Conservation (phyloP, 2,113 vertebrate genomes). For the Cettia cetti region DNA sequence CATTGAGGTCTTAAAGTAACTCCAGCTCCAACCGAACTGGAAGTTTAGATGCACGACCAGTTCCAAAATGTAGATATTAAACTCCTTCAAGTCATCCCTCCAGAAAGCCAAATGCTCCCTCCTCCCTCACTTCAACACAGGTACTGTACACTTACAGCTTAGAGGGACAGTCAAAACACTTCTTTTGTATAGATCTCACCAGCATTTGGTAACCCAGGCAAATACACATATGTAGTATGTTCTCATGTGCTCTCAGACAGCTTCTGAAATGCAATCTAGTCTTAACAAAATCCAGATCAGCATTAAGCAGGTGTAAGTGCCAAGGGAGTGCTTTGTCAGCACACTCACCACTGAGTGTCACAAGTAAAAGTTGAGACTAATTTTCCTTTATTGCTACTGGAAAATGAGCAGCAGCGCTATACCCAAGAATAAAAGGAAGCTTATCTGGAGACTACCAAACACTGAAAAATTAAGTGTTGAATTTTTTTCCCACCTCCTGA, state of each 20-base stretch:
- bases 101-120: background rate
- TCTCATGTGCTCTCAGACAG: background rate
- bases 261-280: background rate
- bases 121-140: background rate
- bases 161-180: background rate
- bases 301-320: background rate
- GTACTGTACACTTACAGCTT: background rate
- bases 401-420: background rate
- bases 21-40: background rate
- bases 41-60: background rate
- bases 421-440: background rate
- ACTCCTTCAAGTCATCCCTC: background rate
- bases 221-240: accelerated
- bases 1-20: background rate
- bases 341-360: background rate
- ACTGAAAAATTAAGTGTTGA: background rate
- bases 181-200: accelerated
- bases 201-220: background rate
- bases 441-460: background rate
- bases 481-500: background rate
- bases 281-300: background rate
- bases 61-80: background rate
- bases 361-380: background rate
- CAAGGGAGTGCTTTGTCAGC: background rate
- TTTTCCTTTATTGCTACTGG: background rate